These are phyloP conservation scores for Idaea dimidiata DNA, from an alignment of 2,888 invertebrate genomes.

Conservation along the genomic window DNA sequence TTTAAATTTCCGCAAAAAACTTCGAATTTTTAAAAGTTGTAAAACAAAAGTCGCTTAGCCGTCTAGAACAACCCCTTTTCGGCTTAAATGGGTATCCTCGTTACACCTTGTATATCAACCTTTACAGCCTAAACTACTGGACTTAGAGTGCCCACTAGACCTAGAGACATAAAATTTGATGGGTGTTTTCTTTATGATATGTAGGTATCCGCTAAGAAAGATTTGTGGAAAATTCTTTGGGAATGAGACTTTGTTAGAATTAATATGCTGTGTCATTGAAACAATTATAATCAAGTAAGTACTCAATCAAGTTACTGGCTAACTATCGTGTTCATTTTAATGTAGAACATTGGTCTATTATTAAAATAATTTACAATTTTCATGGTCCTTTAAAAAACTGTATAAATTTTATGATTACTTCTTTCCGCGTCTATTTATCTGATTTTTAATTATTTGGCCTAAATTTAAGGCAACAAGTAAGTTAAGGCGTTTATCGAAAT, in stretches of 20 bases:
- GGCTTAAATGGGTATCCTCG: too few relatives aligned
- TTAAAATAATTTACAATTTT: neutral
- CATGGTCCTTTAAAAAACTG: neutral
- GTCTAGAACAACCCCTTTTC: too few relatives aligned
- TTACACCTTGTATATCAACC: too few relatives aligned
- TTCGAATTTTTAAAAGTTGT: too few relatives aligned
- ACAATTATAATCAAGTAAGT: neutral
- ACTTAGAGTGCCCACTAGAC: too few relatives aligned
- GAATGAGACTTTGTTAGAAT: neutral
- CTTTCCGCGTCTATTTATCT: neutral
- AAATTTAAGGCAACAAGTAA: neutral
- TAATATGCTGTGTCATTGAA: neutral
- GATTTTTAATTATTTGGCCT: neutral
- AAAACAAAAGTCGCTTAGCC: too few relatives aligned
- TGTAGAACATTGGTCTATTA: neutral
- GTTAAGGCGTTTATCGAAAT: neutral
- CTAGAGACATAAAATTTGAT: too few relatives aligned
- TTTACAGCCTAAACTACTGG: too few relatives aligned
- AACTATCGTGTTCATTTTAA: neutral
- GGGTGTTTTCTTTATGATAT: too few relatives aligned
- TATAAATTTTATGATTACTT: neutral
- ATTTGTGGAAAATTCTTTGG: too few relatives aligned
- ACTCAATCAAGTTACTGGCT: neutral
- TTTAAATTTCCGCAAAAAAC: too few relatives aligned
- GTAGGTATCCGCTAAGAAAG: too few relatives aligned